A percentile compares a stretch with the other conserved stretches of the same genome.
phyloP scores from a whole-genome alignment of 2,797 vertebrate genomes.

The Heliangelus exortis region DNA sequence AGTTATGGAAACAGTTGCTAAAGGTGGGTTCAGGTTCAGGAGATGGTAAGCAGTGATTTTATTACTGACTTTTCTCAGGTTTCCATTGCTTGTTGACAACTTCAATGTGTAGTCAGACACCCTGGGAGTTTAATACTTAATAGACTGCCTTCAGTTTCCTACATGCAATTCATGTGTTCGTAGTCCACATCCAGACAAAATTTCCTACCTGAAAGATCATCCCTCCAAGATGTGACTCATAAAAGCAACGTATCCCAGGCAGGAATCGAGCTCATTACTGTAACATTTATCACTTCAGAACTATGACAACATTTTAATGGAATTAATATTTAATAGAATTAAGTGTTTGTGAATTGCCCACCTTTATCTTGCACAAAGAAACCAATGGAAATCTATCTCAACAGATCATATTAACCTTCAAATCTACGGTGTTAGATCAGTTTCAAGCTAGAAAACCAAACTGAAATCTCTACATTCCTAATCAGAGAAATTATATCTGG shows the following conservation, averaged over 20 bases:
- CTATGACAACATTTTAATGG: slow-evolving; percentile 13
- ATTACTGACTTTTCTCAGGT: not conserved
- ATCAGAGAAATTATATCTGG: slow-evolving; percentile 65
- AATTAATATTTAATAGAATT: slow-evolving; percentile 60
- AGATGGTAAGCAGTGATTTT: not conserved
- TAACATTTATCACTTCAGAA: slow-evolving; percentile 33
- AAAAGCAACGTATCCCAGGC: not conserved
- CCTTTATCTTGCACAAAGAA: slow-evolving; percentile 34
- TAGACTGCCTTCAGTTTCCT: not conserved
- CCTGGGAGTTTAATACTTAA: not conserved
- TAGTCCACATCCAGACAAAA: not conserved
- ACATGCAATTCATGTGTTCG: not conserved
- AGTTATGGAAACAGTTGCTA: not conserved
- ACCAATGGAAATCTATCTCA: slow-evolving; percentile 41
- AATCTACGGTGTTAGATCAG: slow-evolving; percentile 48
- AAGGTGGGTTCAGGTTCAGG: not conserved
- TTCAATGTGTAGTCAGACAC: not conserved
- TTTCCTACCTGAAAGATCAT: not conserved
- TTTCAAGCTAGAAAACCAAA: slow-evolving; percentile 37
- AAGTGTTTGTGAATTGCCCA: slow-evolving; percentile 11
- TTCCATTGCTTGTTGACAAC: not conserved
- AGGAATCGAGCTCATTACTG: not conserved
- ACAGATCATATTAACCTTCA: slow-evolving; percentile 35
- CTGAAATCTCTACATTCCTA: slow-evolving; percentile 53
- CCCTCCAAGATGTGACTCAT: not conserved